Base-by-base conservation (phyloP, 2,113 vertebrate species). In the Semnopithecus entellus region DNA sequence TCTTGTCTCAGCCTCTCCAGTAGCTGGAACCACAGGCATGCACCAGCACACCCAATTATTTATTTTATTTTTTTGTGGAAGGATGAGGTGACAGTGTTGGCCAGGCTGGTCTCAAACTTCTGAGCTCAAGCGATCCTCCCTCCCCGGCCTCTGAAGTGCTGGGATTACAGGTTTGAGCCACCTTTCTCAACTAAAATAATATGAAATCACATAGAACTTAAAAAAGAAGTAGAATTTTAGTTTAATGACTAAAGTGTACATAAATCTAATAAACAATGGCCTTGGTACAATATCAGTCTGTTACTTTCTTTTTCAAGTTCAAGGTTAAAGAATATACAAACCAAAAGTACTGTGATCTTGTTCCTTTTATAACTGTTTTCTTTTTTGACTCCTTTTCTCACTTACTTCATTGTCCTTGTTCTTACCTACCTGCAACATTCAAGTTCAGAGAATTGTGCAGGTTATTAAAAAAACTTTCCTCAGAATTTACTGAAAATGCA, bases 401-500 rank as follows among this genome's bases (percentile, higher is more conserved):
- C 25, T 59, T 86, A 61, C 8, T 66, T 14, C 5, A 64, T 52
- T 80, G 45, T 90, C 48, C 82, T 96, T 89, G 3, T 52, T 73
- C 91, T 94, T 78, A 86, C 22, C 59, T 11, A 40, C 48, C 35
- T 84, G 80, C 45, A 92, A 61, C 82, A 95, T 57, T 89, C 25
- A 90, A 78, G 20, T 83, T 91, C 43, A 83, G 52, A 94, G 43
- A 87, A 38, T 86, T 95, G 83, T 52, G 68, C 80, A 40, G n/a
- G 27, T 82, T 81, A 95, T 96, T 38, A 73, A 55, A 84, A 91
- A 85, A 92, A 68, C 59, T 88, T 90, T n/a, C 66, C 76, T 66
- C 83, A 45, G 32, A 75, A 61, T 92, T 70, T 86, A 85, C 52
- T 75, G 48, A 57, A 55, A 82, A 91, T 55, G 9, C 75, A 97